Conservation (phyloP, 2,888 invertebrate species). For the Erebia epiphron region DNA sequence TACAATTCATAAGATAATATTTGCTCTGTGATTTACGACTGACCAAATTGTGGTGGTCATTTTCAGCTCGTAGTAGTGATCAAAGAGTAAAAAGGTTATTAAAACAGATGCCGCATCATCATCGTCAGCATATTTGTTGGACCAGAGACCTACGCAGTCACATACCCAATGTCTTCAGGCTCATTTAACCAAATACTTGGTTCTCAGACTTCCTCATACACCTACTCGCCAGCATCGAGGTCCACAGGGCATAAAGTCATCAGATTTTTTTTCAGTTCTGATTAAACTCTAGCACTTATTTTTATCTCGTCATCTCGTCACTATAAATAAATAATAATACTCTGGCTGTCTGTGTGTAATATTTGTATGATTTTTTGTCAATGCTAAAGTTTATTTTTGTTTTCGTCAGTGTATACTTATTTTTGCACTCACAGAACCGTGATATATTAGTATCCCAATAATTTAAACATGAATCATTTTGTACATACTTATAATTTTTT, state of each 20-base stretch:
- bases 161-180: background rate
- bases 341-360: too few relatives aligned
- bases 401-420: too few relatives aligned
- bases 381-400: too few relatives aligned
- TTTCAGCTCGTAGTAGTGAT: background rate
- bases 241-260: too few relatives aligned
- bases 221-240: too few relatives aligned
- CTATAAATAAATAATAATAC: too few relatives aligned
- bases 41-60: background rate
- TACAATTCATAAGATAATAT: constrained; percentile 3
- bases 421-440: background rate
- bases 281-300: too few relatives aligned
- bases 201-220: too few relatives aligned
- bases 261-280: too few relatives aligned
- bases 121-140: background rate
- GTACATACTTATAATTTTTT: background rate
- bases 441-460: background rate
- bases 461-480: background rate
- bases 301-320: too few relatives aligned
- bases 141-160: background rate
- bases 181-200: too few relatives aligned
- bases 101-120: background rate
- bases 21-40: constrained; percentile 1
- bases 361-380: too few relatives aligned
- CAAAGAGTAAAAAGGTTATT: background rate